These are phyloP conservation scores for Melipona beecheii DNA, from an alignment of 2,888 invertebrate species.

Conservation along the genomic window DNA sequence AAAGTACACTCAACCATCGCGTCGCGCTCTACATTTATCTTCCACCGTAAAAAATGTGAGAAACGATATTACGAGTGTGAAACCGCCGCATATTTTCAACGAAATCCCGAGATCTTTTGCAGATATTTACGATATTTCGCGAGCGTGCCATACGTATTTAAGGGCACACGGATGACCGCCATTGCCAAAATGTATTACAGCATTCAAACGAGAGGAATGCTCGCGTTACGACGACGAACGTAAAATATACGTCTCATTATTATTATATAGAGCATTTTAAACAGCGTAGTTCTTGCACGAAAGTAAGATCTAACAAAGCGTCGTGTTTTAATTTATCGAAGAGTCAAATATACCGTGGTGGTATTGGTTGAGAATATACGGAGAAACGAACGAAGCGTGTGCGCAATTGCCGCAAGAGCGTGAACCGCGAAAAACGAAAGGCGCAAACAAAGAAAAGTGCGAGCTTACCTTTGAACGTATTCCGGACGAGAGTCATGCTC, in stretches of 20 bases:
- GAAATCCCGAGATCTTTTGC: background rate
- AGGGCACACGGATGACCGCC: background rate
- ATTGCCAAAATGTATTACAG: background rate
- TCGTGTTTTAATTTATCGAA: no score
- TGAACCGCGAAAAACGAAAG: slow-evolving; percentile 31
- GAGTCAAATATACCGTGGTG: no score
- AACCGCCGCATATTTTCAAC: background rate
- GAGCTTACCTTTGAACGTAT: slow-evolving; percentile 78
- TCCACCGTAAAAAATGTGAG: background rate
- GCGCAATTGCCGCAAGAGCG: no score
- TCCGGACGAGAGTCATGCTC: slow-evolving; percentile 84
- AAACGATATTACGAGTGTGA: no score
- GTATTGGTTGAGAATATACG: no score
- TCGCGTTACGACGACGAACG: background rate
- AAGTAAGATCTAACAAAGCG: background rate
- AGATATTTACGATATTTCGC: no score
- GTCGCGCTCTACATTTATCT: background rate
- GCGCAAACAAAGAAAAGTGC: background rate
- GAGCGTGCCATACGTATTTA: no score
- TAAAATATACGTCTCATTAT: no score
- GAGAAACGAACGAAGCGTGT: background rate
- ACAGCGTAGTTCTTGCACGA: background rate
- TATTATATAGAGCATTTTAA: background rate
- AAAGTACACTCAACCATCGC: slow-evolving; percentile 11
- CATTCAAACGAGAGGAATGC: background rate